These are phyloP conservation scores for Pardosa pseudoannulata DNA, from an alignment of 2,888 invertebrate genomes.

Conservation along the genomic window DNA sequence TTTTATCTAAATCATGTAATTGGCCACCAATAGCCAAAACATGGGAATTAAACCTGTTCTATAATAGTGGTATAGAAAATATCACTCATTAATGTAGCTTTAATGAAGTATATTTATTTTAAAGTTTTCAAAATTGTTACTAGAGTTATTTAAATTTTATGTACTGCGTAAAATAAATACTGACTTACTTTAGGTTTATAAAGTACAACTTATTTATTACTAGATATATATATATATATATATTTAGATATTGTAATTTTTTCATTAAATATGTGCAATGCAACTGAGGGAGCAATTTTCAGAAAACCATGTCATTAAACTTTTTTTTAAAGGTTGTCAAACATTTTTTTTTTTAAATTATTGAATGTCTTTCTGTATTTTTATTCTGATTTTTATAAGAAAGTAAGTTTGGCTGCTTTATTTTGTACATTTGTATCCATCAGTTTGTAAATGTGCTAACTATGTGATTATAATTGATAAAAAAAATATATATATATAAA, in stretches of 20 bases:
- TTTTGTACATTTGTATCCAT: background rate
- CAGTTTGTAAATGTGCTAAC: background rate
- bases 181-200: too few relatives aligned
- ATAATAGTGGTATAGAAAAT: background rate
- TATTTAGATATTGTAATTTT: conserved; percentile 12
- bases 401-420: background rate
- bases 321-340: conserved; percentile 5
- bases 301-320: background rate
- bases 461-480: too few relatives aligned
- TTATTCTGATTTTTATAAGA: background rate
- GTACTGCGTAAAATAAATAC: background rate
- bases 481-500: too few relatives aligned
- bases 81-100: background rate
- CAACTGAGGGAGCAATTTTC: conserved; percentile 50
- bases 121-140: background rate
- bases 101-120: background rate
- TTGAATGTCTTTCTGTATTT: background rate
- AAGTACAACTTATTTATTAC: too few relatives aligned
- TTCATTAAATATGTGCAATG: conserved; percentile 36
- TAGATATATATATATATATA: background rate
- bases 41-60: background rate
- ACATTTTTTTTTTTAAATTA: background rate
- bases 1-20: too few relatives aligned
- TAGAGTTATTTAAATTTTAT: background rate
- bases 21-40: too few relatives aligned